A percentile compares a stretch with the other conserved stretches of the same genome.
Evolutionary conservation across 2,888 invertebrate species (phyloP).

Genomic region (Trypoxylon attenuatum): DNA sequence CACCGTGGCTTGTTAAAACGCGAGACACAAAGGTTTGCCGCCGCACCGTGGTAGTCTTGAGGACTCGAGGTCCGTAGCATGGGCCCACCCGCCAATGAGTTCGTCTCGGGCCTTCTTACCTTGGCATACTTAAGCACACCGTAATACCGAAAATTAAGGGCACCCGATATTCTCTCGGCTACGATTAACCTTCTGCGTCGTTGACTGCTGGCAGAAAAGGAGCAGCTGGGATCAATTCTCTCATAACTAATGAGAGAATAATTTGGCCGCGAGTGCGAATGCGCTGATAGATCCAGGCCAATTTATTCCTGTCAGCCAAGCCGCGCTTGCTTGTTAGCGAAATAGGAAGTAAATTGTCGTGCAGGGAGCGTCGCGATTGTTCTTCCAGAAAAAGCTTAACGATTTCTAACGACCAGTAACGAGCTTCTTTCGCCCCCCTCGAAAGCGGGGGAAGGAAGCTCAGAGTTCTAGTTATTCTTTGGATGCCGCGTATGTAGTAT

Average conservation of each 20-base stretch:
- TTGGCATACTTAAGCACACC: slow-evolving; percentile 36
- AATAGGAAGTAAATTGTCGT: neutral
- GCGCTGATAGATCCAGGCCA: too few relatives aligned
- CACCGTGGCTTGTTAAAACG: slow-evolving; percentile 73
- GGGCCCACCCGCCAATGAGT: slow-evolving; percentile 65
- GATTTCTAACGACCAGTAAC: slow-evolving; percentile 39
- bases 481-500: slow-evolving; percentile 24
- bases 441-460: slow-evolving; percentile 15
- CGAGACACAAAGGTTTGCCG: slow-evolving; percentile 72
- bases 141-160: slow-evolving; percentile 24
- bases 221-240: neutral
- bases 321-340: neutral
- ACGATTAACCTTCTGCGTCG: slow-evolving; percentile 4
- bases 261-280: too few relatives aligned
- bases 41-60: slow-evolving; percentile 67
- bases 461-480: slow-evolving; percentile 37
- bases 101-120: slow-evolving; percentile 59
- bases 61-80: slow-evolving; percentile 52
- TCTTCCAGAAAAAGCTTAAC: slow-evolving; percentile 19
- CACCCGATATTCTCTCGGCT: slow-evolving; percentile 3
- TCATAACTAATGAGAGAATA: neutral
- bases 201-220: too few relatives aligned
- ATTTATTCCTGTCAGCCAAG: too few relatives aligned
- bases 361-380: slow-evolving; percentile 9
- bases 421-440: slow-evolving; percentile 10